Base-by-base conservation (phyloP, 1,140 invertebrate genomes). In the Drosophila aff. region DNA sequence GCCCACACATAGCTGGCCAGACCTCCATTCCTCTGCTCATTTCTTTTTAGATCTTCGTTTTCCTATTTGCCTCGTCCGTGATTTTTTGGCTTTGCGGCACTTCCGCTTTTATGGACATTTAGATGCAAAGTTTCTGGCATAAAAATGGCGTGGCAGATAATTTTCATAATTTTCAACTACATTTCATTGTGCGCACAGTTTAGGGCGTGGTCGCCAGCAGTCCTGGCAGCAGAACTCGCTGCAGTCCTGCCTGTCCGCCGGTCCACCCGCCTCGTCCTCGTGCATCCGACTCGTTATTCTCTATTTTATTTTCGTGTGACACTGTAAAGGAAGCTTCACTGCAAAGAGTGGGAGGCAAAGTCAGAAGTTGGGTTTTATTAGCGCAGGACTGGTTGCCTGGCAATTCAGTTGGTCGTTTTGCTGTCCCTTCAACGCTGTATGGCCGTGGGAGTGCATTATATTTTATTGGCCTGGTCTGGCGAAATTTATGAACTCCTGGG, bases 131-230 rank as follows among this genome's bases (percentile, higher is more conserved):
- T 87, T 87, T 83, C 83, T 87, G 84, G 84, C 84, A 87, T 87
- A 83, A 82, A 87, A 87, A 87, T 87, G 80, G 83, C 80, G 83
- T 83, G 80, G 77, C 77, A 87, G 73, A 87, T 87, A 87, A 87
- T 87, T 87, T 87, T 87, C 84, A 87, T 87, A 87, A 87, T 87
- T 87, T 87, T 87, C 84, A 87, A 87, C 84, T 87, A 82, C 83
- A 83, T 87, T 87, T 82, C 84, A 82, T 87, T 87, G 82, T 86
- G 64, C 61, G 74, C 64, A 77, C 75, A 82, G 67, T 72, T 44
- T 71, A 53, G 62, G 79, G 76, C 76, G 80, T 79, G 57, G 80
- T 46, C 9, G 60, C 49, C 50, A 33, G 41, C 26, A 47, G 55
- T 58, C 55, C 41, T 68, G 43, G 43, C 58, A 57, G 60, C 53